A percentile compares a stretch with the other conserved stretches of the same genome.
Evolutionary conservation across 2,888 invertebrate species (phyloP).

Genomic region (Drosophila neonasuta): DNA sequence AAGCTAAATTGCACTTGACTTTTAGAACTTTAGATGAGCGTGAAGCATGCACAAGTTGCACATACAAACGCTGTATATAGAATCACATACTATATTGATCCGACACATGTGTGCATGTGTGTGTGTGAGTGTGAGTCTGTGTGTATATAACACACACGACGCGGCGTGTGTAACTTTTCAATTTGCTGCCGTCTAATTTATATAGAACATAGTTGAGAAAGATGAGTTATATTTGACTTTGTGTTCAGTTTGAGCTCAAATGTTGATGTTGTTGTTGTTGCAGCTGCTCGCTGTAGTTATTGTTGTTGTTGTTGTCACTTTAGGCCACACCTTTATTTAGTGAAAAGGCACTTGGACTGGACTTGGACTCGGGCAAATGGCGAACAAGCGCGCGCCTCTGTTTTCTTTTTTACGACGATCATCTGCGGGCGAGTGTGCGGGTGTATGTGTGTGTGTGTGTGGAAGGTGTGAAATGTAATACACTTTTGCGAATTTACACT

Average conservation of each 20-base stretch:
- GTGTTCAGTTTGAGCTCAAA: constrained; percentile 26
- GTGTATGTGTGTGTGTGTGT: constrained; percentile 24
- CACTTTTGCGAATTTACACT: constrained; percentile 24
- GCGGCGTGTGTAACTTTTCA: constrained; percentile 47
- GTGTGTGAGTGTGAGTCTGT: constrained; percentile 13
- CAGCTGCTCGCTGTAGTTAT: background rate
- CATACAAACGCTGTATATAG: constrained; percentile 18
- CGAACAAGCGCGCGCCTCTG: constrained; percentile 58
- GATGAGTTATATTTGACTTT: constrained; percentile 39
- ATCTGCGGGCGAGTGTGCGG: constrained; percentile 21
- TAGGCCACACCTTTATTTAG: constrained; percentile 75
- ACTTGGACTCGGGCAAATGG: constrained; percentile 47
- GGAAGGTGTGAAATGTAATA: constrained; percentile 51
- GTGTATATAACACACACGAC: constrained; percentile 26
- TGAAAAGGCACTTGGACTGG: constrained; percentile 54
- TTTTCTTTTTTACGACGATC: constrained; percentile 53
- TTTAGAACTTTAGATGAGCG: constrained; percentile 73
- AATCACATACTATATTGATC: constrained; percentile 15
- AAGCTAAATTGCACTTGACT: constrained; percentile 72
- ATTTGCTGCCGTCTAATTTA: constrained; percentile 63
- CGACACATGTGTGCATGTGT: background rate
- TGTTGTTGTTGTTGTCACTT: constrained; percentile 37
- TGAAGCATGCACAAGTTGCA: constrained; percentile 49
- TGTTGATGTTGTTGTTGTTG: constrained; percentile 26
- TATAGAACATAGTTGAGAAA: constrained; percentile 57